Evolutionary conservation across 2,888 invertebrate genomes (phyloP).

Genomic region (Lasioglossum zephyrum): DNA sequence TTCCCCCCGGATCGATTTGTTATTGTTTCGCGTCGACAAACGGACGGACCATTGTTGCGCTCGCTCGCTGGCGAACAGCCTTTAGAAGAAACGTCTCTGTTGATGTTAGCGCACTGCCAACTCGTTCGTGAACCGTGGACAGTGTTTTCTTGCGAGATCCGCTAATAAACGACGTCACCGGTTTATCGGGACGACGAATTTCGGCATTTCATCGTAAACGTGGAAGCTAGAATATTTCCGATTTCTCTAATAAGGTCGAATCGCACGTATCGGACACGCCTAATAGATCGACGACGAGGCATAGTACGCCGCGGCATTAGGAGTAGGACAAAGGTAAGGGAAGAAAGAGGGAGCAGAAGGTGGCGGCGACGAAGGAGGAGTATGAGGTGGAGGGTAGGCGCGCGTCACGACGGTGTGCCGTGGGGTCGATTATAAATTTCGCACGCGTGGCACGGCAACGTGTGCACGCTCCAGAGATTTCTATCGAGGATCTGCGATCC

Average conservation of each 20-base stretch:
- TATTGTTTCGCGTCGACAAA: constrained; percentile 32
- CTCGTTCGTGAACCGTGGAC: neutral
- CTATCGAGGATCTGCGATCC: constrained; percentile 53
- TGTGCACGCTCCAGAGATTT: constrained; percentile 60
- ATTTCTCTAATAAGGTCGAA: neutral
- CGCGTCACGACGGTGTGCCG: constrained; percentile 30
- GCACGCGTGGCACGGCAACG: constrained; percentile 61
- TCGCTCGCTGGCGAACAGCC: constrained; percentile 10
- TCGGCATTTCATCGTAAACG: too few species aligned
- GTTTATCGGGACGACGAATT: too few species aligned
- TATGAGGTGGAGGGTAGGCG: neutral
- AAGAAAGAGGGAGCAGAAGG: constrained; percentile 1
- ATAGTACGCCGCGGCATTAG: neutral
- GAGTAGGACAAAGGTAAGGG: constrained; percentile 32
- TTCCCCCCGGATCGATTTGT: constrained; percentile 32
- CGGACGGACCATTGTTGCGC: constrained; percentile 13
- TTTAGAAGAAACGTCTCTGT: neutral
- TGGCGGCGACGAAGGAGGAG: neutral
- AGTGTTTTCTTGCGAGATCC: too few species aligned
- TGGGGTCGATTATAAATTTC: constrained; percentile 62
- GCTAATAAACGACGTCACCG: too few species aligned
- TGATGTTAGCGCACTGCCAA: neutral
- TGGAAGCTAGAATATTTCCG: neutral
- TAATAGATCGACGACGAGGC: neutral
- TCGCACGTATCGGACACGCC: neutral